A percentile compares a stretch with the other conserved stretches of the same genome.
Evolutionary conservation across 2,888 invertebrate species (phyloP).

Genomic region (Eupithecia dodoneata): DNA sequence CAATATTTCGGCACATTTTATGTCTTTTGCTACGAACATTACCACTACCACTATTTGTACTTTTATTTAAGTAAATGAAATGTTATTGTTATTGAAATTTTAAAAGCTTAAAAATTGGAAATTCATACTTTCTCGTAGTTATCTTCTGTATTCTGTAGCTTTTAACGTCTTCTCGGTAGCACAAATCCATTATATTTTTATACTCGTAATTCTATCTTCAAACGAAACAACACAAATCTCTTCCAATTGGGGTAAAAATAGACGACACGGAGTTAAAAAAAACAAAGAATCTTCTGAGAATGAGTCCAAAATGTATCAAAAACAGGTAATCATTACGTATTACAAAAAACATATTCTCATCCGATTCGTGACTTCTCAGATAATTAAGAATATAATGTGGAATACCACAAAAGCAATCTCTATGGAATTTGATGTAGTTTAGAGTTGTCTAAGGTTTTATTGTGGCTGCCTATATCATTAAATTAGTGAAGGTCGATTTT

Average conservation of each 20-base stretch:
- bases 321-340: constrained; percentile 1
- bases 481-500: constrained; percentile 6
- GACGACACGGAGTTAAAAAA: not conserved
- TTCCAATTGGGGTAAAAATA: not conserved
- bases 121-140: not conserved
- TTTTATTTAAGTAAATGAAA: not conserved
- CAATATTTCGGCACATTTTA: too few relatives aligned
- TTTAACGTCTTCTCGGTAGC: not conserved
- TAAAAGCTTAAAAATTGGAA: not conserved
- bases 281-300: constrained; percentile 8
- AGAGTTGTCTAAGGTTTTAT: constrained; percentile 4
- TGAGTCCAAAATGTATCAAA: constrained; percentile 1
- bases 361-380: constrained; percentile 55
- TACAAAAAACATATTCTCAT: constrained; percentile 50
- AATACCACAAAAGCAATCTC: constrained; percentile 5
- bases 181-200: not conserved
- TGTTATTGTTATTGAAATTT: too few relatives aligned
- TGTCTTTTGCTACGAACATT: too few relatives aligned
- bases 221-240: not conserved
- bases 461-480: constrained; percentile 3
- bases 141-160: not conserved
- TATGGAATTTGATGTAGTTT: constrained; percentile 1
- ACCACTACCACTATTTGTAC: too few relatives aligned
- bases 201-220: not conserved
- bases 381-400: constrained; percentile 48